phyloP scores from a whole-genome alignment of 2,113 vertebrate genomes.

The Ornithorhynchus anatinus region DNA sequence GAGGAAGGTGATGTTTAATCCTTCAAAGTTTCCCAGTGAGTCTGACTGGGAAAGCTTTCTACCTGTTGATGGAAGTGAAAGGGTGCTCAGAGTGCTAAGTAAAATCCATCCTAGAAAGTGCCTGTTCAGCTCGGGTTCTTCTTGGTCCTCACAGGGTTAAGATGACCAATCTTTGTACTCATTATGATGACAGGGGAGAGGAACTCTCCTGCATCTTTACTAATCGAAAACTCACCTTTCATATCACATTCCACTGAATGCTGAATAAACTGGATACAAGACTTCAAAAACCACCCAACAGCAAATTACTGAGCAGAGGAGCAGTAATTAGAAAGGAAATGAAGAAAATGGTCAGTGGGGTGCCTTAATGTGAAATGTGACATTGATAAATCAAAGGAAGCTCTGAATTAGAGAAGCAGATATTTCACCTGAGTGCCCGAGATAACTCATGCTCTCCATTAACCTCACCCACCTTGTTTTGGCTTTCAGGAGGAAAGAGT shows the following conservation, averaged over 20 bases:
- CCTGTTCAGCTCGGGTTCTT: not conserved
- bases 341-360: slow-evolving; percentile 64
- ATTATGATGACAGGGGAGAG: slow-evolving; percentile 1
- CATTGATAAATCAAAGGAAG: slow-evolving; percentile 76
- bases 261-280: slow-evolving; percentile 66
- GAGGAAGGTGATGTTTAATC: too few relatives aligned
- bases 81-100: too few relatives aligned
- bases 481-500: slow-evolving; percentile 39
- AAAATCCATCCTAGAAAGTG: too few relatives aligned
- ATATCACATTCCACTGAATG: slow-evolving; percentile 30
- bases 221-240: slow-evolving; percentile 21
- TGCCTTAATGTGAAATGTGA: slow-evolving; percentile 68
- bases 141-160: not conserved
- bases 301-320: slow-evolving; percentile 60
- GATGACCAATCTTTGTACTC: not conserved
- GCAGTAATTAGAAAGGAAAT: slow-evolving; percentile 75
- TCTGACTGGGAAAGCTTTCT: too few relatives aligned
- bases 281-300: slow-evolving; percentile 48
- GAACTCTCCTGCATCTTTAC: not conserved
- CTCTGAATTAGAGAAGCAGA: slow-evolving; percentile 64
- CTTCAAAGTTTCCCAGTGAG: too few relatives aligned
- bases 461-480: slow-evolving; percentile 44
- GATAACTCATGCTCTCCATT: slow-evolving; percentile 58
- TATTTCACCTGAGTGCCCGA: slow-evolving; percentile 64
- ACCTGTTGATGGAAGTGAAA: too few relatives aligned